Conservation (phyloP, 2,888 invertebrate genomes). For the Pachymerium ferrugineum region DNA sequence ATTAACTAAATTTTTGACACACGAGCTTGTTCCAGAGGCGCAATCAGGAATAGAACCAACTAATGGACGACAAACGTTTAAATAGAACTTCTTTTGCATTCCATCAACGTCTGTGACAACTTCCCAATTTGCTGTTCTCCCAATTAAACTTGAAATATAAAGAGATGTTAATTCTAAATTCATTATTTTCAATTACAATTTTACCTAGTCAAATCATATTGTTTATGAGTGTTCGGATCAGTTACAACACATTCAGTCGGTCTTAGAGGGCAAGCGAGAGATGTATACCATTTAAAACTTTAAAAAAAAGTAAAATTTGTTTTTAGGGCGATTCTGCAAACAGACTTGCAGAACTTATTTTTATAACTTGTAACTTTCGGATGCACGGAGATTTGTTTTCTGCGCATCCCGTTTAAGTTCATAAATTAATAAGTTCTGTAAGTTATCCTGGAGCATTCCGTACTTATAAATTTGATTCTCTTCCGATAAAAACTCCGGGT, state of each 20-base stretch:
- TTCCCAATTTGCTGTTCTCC: conserved; percentile 30
- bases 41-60: not conserved
- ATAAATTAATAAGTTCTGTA: too few relatives aligned
- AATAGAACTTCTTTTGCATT: conserved; percentile 25
- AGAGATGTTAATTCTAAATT: too few relatives aligned
- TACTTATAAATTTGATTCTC: conserved; percentile 38
- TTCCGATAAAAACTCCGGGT: conserved; percentile 43
- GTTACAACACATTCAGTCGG: conserved; percentile 27
- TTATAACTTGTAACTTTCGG: too few relatives aligned
- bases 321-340: not conserved
- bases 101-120: not conserved
- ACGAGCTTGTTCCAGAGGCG: not conserved
- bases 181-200: not conserved
- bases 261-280: conserved; percentile 23
- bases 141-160: conserved; percentile 16
- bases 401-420: not conserved
- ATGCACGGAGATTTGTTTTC: not conserved
- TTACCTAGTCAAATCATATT: conserved; percentile 33
- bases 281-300: conserved; percentile 35
- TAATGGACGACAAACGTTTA: conserved; percentile 33
- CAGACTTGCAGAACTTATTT: too few relatives aligned
- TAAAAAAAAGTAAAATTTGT: conserved; percentile 4
- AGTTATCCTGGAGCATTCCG: too few relatives aligned
- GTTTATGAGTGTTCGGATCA: not conserved
- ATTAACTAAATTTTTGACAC: not conserved